Conservation (phyloP, 2,113 vertebrate genomes). For the Dasyurus viverrinus region DNA sequence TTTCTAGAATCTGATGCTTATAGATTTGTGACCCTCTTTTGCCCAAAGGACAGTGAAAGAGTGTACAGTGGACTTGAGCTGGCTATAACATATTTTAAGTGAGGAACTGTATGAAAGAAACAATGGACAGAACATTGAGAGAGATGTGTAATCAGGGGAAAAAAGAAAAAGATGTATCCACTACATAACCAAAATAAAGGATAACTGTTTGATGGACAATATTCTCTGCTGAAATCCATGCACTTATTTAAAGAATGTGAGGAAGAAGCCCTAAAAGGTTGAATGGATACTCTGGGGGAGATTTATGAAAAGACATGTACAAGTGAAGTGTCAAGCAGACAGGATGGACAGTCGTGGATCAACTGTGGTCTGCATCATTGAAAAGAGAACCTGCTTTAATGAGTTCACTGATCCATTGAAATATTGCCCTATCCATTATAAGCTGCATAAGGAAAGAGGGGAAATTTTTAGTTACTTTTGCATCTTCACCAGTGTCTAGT, state of each 20-base stretch:
- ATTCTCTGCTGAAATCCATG: neutral
- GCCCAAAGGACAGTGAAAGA: neutral
- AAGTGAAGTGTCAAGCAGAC: neutral
- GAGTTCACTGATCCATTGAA: neutral
- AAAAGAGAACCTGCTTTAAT: neutral
- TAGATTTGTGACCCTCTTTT: neutral
- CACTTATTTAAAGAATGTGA: neutral
- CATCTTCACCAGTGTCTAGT: neutral
- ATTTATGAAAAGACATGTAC: neutral
- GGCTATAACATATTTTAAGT: neutral
- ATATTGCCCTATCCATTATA: neutral
- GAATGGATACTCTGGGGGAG: neutral
- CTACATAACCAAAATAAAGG: neutral
- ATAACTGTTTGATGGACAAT: neutral
- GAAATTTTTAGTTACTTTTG: neutral
- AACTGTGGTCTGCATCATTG: neutral
- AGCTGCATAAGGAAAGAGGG: neutral
- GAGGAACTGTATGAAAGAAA: neutral
- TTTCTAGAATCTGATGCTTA: neutral
- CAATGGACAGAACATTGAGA: neutral
- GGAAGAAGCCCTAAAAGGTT: neutral
- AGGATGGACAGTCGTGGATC: neutral
- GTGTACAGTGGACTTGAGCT: neutral
- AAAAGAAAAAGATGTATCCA: neutral
- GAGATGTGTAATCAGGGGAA: neutral